Percentiles rank a stretch among this genome's conserved stretches.
Conservation (phyloP, 2,797 vertebrate genomes). For the Adelosebastes latens region DNA sequence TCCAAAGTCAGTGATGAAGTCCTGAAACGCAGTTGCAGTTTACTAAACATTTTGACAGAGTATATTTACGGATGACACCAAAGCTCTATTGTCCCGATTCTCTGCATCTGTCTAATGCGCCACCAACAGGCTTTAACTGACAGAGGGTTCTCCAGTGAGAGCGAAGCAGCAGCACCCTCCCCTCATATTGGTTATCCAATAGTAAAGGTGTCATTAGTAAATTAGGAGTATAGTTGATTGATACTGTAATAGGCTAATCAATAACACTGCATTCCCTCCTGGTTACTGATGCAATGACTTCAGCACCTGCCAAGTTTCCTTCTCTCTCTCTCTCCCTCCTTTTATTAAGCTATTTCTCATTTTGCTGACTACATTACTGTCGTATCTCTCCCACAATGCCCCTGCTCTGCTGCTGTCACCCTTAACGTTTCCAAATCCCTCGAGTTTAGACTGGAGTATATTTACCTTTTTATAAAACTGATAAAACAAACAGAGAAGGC, state of each 20-base stretch:
- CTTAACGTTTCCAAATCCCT: slow-evolving; percentile 9
- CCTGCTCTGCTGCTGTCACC: slow-evolving; percentile 13
- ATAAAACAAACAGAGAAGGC: slow-evolving; percentile 30
- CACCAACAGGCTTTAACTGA: background rate
- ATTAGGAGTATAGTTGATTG: slow-evolving; percentile 65
- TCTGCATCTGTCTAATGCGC: background rate
- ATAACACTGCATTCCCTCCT: slow-evolving; percentile 58
- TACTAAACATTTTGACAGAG: background rate
- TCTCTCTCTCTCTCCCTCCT: background rate
- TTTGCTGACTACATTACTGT: slow-evolving; percentile 58
- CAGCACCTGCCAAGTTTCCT: slow-evolving; percentile 45
- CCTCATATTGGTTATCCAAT: background rate
- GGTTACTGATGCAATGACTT: slow-evolving; percentile 51
- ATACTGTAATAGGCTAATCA: slow-evolving; percentile 59
- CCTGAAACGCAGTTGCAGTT: background rate
- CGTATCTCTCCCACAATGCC: slow-evolving; percentile 35
- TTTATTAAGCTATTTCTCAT: slow-evolving; percentile 66
- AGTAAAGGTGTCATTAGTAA: slow-evolving; percentile 69
- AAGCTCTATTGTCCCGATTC: background rate
- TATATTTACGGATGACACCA: background rate
- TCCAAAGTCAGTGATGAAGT: background rate
- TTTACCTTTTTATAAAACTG: slow-evolving; percentile 41
- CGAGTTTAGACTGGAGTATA: slow-evolving; percentile 17
- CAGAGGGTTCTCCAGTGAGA: background rate
- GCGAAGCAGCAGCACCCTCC: background rate